Base-by-base conservation (phyloP, 2,797 vertebrate species). In the Leuciscus waleckii region DNA sequence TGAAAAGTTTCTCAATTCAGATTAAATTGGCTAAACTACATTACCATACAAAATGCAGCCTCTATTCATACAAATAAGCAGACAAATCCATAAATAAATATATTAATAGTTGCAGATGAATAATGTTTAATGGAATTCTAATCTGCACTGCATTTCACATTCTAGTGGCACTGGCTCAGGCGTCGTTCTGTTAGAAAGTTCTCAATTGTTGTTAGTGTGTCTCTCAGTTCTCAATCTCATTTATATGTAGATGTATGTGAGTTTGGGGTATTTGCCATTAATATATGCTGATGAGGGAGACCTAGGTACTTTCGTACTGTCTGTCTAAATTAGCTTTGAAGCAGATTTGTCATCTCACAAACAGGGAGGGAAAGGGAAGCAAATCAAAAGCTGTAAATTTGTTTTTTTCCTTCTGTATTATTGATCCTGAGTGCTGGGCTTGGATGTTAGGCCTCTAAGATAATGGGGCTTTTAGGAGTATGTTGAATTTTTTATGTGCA, bases 221-320 rank as follows among this genome's bases (percentile, higher is more conserved):
- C 49, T 85, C 39, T 73, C 23, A 37, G 32, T 69, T 29, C 17
- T 46, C 49, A n/a, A 17, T 21, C 46, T 79, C 80, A 76, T 87
- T 82, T 76, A 63, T 69, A 86, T 87, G 85, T 51, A 85, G 58
- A 79, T 84, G 46, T 82, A 81, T 84, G 82, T 54, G 37, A 16
- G 56, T 69, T 81, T 69, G 23, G 65, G 37, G 29, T 78, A 75
- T 65, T 74, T 73, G 56, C 29, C 43, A 82, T 83, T 75, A 75
- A 63, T 73, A 56, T 84, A 81, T 88, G 71, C 84, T 81, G 78
- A 85, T 85, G 79, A 78, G 61, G 77, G 61, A 39, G 65, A 63
- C 32, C 43, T 81, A 56, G 21, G 8, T 81, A 81, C 41, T 68
- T 81, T 11, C 8, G 6, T 61, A 29, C 82, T 83, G 85, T 73